Base-by-base conservation (phyloP, 2,113 vertebrate species). In the Antechinus stuartii region DNA sequence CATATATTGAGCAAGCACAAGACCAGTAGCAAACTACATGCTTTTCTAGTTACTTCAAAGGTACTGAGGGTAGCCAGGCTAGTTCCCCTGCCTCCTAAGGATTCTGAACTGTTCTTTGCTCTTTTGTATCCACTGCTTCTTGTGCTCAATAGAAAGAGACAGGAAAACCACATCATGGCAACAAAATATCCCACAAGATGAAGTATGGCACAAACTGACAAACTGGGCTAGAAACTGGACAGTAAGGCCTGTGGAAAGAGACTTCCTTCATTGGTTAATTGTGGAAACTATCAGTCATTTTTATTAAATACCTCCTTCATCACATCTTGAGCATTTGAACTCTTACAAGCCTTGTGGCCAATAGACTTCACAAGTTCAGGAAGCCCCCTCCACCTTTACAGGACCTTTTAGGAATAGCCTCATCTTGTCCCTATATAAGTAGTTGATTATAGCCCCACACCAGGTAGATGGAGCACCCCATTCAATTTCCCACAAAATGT, bases 401-500 rank as follows among this genome's bases (percentile, higher is more conserved):
- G 94, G 96, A 92, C 90, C 90, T 92, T 93, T 94, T 94, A 93
- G 56, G 91, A 90, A 23, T 2, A 53, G 91, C 95, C 84, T 92
- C 90, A 92, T 94, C 95, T 52, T 6, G 16, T 93, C 53, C 94
- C 91, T n/a, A 49, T 30, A 90, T 46, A 91, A 95, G 96, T 96
- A 96, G 96, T 94, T 95, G 93, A 95, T 97, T 94, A 91, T 49
- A 94, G 94, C 94, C 89, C 53, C 93, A 97, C 94, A 94, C 97
- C 97, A 94, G 4, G 94, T 91, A 8, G 68, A 84, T 84, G 92
- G 97, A 98, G 96, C 97, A 97, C 91, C 96, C 96, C 96, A 98
- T 98, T 97, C 97, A 97, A 98, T 97, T 97, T 98, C 97, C 98
- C 97, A 97, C 97, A 97, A 98, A 97, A 98, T 96, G 90, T 96